Evolutionary conservation across 2,888 invertebrate species (phyloP), one percentile per base, ranked within the genome.

Genomic region (Drosophila paramelanica): DNA sequence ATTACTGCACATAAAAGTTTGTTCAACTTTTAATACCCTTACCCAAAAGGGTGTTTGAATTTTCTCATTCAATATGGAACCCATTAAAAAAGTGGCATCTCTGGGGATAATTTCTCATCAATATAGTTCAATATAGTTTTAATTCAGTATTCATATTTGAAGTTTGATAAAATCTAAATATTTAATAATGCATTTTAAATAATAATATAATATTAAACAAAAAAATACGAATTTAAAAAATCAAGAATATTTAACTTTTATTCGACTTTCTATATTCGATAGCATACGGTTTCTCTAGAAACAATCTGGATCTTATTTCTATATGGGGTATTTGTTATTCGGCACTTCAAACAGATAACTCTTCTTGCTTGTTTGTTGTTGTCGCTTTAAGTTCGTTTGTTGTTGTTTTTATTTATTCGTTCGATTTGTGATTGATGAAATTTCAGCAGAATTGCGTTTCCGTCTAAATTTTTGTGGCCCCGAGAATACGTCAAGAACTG

Each of bases 391-490:
- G 52, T 52, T 55, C n/a, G 56, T 56, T 68, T 70, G 51, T 59
- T 65, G 50, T 43, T 62, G 42, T 50, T 55, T 36, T 38, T 39
- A 46, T 53, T 53, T 46, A 45, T 58, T 49, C 13, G 52, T 50
- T 42, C 45, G 58, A 56, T 50, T 52, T 69, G 42, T 68, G 59
- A 57, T 66, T 77, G 58, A 73, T 64, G 61, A 64, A 57, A 77
- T 77, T 73, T 77, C 70, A 43, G 64, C 70, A 50, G 77, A 76
- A 77, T 49, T 60, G 57, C 60, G 51, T 64, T 75, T 76, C 64
- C 57, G 59, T 39, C 31, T 31, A 10, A n/a, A 25, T 53, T 68
- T 33, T 49, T 41, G 39, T 14, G n/a, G 23, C 23, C 39, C 49
- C 49, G 47, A 55, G 49, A 67, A 55, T 27, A 25, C 27, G 20